Base-by-base conservation (phyloP, 30 jellyfish, hydroid and myxozoan species). In the Mastigias papua region DNA sequence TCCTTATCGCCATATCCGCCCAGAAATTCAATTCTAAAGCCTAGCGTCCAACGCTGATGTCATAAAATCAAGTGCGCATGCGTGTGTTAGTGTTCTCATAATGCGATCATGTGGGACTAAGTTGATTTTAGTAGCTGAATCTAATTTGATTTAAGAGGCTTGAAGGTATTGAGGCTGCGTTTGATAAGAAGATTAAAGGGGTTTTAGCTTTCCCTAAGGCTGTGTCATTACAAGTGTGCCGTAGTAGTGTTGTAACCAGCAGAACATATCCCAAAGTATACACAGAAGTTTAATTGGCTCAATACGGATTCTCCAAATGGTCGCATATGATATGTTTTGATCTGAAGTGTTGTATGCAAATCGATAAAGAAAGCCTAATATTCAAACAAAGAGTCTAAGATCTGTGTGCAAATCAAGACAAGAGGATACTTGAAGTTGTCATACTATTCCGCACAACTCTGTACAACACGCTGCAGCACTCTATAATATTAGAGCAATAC, bases 11-110 rank as follows among this genome's bases (percentile, higher is more conserved):
- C 67, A 60, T 71, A 57, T 48, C 86, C 93, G 86, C 86, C 93
- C 84, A 48, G 80, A 84, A 70, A 69, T 84, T 69, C 61, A 34
- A 84, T 84, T 61, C 91, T 31, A 31, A 84, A 84, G 76, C 85
- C 81, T 10, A 19, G 73, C 84, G 34, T 69, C 48, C 67, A 70
- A 57, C 63, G 72, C 35, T 84, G 93, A 84, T 49, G 93, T 84
- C 50, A 84, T 84, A 48, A 2, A 0, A 1, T 2, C 25, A 5
- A 10, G 46, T 84, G 74, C 86, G 93, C 93, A 84, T 84, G 93
- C 93, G 93, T 65, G 32, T n/a, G 46, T 37, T 42, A 49, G 49
- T 69, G 86, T 72, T 11, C 60, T 19, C 30, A 2, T 84, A 84
- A 84, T 70, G 33, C 46, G 78, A 84, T 84, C 86, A 84, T 34